Base-by-base conservation (phyloP, 2,888 invertebrate genomes). In the Mycalesis mineus region DNA sequence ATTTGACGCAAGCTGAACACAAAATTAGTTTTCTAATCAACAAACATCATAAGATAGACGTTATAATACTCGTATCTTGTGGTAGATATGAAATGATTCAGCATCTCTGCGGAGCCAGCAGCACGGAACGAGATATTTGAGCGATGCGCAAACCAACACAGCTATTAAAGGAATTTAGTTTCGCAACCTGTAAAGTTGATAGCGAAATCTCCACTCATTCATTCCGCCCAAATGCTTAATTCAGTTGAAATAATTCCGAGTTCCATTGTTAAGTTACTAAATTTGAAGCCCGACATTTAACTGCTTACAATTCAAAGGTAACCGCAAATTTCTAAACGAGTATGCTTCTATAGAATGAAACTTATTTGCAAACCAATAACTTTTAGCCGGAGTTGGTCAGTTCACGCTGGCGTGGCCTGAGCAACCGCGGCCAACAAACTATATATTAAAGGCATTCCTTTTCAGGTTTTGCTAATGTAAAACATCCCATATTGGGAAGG, bases 301-400 rank as follows among this genome's bases (percentile, higher is more conserved):
- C 86, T 85, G 85, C 87, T 87, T 87, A 87, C 86, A 84, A 84
- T 87, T 85, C 87, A 88, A 86, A 87, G 87, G 88, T 86, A 86
- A 84, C 87, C 87, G 78, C 88, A 86, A 86, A 86, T 83, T 86
- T 86, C 70, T 81, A 79, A 83, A 86, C 79, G 84, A 86, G 82
- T 84, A 80, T 83, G 82, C 74, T 73, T 76, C 78, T 78, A 82
- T 83, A 82, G 83, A 82, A 83, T 74, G 75, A 77, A 86, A 87
- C 82, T 87, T 87, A 87, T 86, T 86, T 80, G 85, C 82, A 83
- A 85, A 85, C 86, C 78, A 77, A 85, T 86, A 87, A 88, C 83
- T 88, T 87, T 86, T 78, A 75, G 76, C 70, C 66, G 67, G 73
- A 78, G 78, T 78, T 80, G 75, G 78, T 72, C 79, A 80, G 82